A percentile compares a stretch with the other conserved stretches of the same genome.
These are phyloP conservation scores for Melanotaenia nigrans DNA, from an alignment of 2,797 vertebrate genomes.

Conservation along the genomic window DNA sequence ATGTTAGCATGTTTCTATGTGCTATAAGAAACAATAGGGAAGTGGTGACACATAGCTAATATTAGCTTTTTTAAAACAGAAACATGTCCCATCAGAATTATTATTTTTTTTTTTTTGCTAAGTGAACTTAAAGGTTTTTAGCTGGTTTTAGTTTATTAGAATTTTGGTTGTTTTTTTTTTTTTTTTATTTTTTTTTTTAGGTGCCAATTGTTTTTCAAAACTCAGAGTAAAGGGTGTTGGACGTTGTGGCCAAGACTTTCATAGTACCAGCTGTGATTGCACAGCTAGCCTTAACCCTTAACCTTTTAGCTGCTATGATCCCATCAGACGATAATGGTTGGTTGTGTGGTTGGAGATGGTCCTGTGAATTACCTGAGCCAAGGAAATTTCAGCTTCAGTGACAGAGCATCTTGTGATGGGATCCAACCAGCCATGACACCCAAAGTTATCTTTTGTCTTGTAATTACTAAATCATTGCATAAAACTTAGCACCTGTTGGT, in stretches of 20 bases:
- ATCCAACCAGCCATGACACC: too few relatives aligned
- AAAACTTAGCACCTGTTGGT: neutral
- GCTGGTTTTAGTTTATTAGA: neutral
- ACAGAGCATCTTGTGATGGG: neutral
- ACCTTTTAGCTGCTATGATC: neutral
- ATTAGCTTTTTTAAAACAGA: neutral
- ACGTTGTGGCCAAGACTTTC: neutral
- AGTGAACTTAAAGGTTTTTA: neutral
- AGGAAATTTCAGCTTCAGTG: neutral
- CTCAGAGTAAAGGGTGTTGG: neutral
- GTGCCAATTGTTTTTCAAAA: neutral
- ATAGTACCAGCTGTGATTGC: neutral
- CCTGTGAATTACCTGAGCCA: neutral
- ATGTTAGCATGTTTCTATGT: neutral
- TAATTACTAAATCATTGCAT: neutral
- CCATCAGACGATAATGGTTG: neutral
- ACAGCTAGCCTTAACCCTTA: neutral
- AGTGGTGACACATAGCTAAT: neutral
- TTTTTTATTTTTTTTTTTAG: neutral
- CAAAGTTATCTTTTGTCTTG: neutral
- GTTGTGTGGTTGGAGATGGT: neutral
- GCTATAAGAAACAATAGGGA: neutral
- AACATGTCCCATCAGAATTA: neutral
- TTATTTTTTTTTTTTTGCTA: neutral
- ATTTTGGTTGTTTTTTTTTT: neutral